Base-by-base conservation (phyloP, 2,888 invertebrate species). In the Isotomurus palustris region DNA sequence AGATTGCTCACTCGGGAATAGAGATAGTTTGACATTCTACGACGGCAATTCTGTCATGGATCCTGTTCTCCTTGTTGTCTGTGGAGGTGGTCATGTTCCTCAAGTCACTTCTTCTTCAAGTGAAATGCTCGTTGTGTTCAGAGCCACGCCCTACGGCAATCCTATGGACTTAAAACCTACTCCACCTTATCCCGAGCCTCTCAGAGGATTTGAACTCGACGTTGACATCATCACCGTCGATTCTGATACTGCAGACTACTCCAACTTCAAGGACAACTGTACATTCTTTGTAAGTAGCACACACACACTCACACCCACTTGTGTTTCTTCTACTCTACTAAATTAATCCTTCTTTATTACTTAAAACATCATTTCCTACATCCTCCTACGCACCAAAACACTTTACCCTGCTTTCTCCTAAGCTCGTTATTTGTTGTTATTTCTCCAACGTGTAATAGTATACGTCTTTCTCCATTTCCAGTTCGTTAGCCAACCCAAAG, bases 161-260 rank as follows among this genome's bases (percentile, higher is more conserved):
- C 90, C 91, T 2, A 77, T 88, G 51, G 71, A 71, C 19, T 84
- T 86, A 53, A 81, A 61, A 28, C 66, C 67, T 10, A 58, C 64
- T 12, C 62, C 67, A 12, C 69, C 69, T n/a, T 67, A 65, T 27
- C 68, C 68, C 5, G 53, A 57, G 14, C 65, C 66, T 2, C 78
- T 91, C 55, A 79, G 88, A 3, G 88, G 88, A 55, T 87, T 91
- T 72, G 91, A 91, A 73, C 80, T 92, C 43, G 89, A 92, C 81
- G 87, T 91, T n/a, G 88, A 89, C 72, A 87, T 92, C 36, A 83
- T 91, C 36, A 91, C 91, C 73, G 87, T 88, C 1, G 90, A 91
- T 73, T 90, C 89, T 0, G 90, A 90, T 72, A 88, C 89, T 0
- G 80, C 87, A 49, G 91, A 91, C 74, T 91, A 88, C 73, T 87